phyloP scores from a whole-genome alignment of 2,888 invertebrate species.

The Lasioglossum zephyrum region DNA sequence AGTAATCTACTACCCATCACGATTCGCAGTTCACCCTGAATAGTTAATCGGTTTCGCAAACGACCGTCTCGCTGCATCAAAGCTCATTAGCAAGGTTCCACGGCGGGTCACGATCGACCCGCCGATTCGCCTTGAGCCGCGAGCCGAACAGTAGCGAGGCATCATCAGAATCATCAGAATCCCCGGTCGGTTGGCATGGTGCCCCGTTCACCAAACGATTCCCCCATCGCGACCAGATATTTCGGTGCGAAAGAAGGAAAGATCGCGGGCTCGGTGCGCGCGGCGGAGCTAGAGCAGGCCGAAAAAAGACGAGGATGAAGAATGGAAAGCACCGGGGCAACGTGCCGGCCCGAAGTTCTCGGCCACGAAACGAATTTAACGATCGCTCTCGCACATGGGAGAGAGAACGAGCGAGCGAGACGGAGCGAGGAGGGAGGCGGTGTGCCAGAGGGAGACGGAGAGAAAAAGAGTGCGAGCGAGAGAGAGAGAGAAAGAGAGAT shows the following conservation, averaged over 20 bases:
- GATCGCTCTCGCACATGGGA: constrained; percentile 73
- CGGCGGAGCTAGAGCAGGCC: constrained; percentile 7
- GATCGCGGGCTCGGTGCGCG: constrained; percentile 2
- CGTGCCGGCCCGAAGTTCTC: constrained; percentile 71
- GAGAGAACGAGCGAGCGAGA: constrained; percentile 41
- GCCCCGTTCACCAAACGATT: not conserved
- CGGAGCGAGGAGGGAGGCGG: constrained; percentile 32
- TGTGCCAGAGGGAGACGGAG: constrained; percentile 28
- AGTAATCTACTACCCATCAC: too few species aligned
- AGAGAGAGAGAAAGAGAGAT: constrained; percentile 18
- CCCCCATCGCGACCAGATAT: constrained; percentile 22
- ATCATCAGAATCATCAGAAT: constrained; percentile 1
- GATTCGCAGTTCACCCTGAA: too few species aligned
- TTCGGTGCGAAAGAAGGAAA: constrained; percentile 27
- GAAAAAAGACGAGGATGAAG: constrained; percentile 23
- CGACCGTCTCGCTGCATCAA: too few species aligned
- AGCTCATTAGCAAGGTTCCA: too few species aligned
- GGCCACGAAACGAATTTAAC: constrained; percentile 75
- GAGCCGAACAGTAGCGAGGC: not conserved
- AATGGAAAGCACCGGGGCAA: constrained; percentile 51
- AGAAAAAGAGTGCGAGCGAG: not conserved
- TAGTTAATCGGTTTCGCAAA: too few species aligned
- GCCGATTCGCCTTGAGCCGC: too few species aligned
- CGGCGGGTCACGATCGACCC: too few species aligned
- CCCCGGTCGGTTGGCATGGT: not conserved